phyloP scores from a whole-genome alignment of 2,113 vertebrate genomes.

The Herpetotheres cachinnans region DNA sequence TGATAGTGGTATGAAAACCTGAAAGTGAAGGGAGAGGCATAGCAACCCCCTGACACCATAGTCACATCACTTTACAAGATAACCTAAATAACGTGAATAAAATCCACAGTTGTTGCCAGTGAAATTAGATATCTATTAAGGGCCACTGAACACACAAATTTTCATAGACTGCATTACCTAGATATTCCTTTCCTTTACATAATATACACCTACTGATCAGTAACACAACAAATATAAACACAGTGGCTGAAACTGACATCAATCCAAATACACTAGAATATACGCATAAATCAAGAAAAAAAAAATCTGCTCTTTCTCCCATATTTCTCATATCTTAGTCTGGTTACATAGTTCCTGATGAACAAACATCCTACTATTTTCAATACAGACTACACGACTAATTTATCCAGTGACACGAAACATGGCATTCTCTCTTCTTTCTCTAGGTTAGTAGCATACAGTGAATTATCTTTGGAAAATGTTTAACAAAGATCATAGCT shows the following conservation, averaged over 20 bases:
- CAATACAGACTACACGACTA: not conserved
- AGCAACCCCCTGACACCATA: not conserved
- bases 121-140: not conserved
- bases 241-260: not conserved
- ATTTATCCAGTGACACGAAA: not conserved
- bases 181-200: not conserved
- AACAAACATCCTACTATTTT: not conserved
- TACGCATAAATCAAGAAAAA: not conserved
- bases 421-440: not conserved
- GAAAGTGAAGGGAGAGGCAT: not conserved
- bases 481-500: not conserved
- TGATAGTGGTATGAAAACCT: not conserved
- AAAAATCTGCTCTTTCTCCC: not conserved
- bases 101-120: not conserved
- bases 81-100: not conserved
- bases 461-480: not conserved
- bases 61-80: not conserved
- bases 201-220: not conserved
- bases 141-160: not conserved
- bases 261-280: not conserved
- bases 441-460: not conserved
- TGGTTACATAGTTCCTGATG: not conserved
- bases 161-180: not conserved
- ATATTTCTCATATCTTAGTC: not conserved
- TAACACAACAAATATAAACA: not conserved